phyloP scores from a whole-genome alignment of 2,113 vertebrate species.

The Pseudorhombus dupliciocellatus region DNA sequence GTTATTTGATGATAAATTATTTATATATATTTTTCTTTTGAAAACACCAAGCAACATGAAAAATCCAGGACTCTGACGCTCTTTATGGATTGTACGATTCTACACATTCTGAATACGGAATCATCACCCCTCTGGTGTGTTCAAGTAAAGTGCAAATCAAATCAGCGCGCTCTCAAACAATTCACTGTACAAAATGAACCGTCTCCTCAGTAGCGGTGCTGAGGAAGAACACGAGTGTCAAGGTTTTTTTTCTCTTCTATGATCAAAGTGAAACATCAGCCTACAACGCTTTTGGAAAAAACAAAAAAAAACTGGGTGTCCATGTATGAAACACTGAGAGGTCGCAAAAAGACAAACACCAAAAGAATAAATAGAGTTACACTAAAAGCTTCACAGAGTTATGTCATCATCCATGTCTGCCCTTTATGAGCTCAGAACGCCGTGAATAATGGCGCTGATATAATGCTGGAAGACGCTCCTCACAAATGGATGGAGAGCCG shows the following conservation, averaged over 20 bases:
- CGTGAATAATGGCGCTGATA: conserved; percentile 33
- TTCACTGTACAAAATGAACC: conserved; percentile 45
- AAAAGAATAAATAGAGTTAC: conserved; percentile 44
- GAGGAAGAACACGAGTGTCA: conserved; percentile 30
- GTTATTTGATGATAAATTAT: conserved; percentile 1
- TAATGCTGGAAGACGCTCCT: conserved; percentile 19
- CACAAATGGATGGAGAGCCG: conserved; percentile 13
- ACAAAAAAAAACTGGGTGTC: not conserved
- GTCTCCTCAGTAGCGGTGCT: conserved; percentile 7
- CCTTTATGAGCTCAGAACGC: conserved; percentile 25
- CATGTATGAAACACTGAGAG: conserved; percentile 37
- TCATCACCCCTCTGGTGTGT: conserved; percentile 48
- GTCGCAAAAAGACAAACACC: conserved; percentile 39
- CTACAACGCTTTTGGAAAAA: conserved; percentile 20
- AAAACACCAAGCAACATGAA: conserved; percentile 5
- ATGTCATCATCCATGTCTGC: conserved; percentile 18
- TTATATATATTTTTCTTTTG: not conserved
- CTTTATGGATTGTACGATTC: conserved; percentile 24
- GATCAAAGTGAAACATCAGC: conserved; percentile 29
- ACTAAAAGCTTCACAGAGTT: conserved; percentile 39
- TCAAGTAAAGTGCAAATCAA: conserved; percentile 66
- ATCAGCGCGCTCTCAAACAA: conserved; percentile 52
- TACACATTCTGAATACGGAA: conserved; percentile 47
- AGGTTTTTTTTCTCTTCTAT: conserved; percentile 16
- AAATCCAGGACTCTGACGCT: not conserved